Evolutionary conservation across 2,888 invertebrate species (phyloP), one percentile per base, ranked within the genome.

Genomic region (Dynastes tityus): DNA sequence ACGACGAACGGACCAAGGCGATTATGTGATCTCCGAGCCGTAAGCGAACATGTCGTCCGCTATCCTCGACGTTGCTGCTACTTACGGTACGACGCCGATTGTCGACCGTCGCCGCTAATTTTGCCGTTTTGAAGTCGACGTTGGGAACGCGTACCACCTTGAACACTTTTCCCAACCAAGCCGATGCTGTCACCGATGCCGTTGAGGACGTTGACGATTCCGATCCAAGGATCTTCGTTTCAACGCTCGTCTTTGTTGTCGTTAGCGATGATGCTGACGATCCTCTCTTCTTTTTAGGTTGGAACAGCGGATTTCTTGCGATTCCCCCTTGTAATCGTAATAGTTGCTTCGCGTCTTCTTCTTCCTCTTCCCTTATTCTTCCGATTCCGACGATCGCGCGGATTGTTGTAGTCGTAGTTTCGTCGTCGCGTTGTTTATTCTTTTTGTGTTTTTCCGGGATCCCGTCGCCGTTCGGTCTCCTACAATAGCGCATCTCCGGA

Each of bases 11-110:
- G 6, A 58, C 55, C n/a, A 58, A 16, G 55, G 55, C 16, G 55
- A 58, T 90, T 90, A 90, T 90, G 90, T 91, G 86, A 91, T 90
- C 88, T 91, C 91, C 90, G 89, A 90, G 89, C 90, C 91, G 90
- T 89, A 90, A 89, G 89, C 90, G 90, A 88, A 90, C 90, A 90
- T 90, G 88, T 58, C 55, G 32, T 64, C 76, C 80, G 61, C 78
- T 78, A 79, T 76, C 78, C 67, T 64, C 78, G 82, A 81, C 78
- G 80, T 81, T 80, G 81, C 79, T 79, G 80, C 80, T 80, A 45
- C 45, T 45, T 8, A 45, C 45, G 11, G 70, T 78, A 71, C 80
- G 76, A 45, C 45, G 45, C 11, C 11, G 45, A 45, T 45, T 11
- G 45, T 45, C 45, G 45, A 45, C 11, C 45, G 45, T 45, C 2